Conservation (phyloP, 1,140 invertebrate species). For the Copidosoma floridanum region DNA sequence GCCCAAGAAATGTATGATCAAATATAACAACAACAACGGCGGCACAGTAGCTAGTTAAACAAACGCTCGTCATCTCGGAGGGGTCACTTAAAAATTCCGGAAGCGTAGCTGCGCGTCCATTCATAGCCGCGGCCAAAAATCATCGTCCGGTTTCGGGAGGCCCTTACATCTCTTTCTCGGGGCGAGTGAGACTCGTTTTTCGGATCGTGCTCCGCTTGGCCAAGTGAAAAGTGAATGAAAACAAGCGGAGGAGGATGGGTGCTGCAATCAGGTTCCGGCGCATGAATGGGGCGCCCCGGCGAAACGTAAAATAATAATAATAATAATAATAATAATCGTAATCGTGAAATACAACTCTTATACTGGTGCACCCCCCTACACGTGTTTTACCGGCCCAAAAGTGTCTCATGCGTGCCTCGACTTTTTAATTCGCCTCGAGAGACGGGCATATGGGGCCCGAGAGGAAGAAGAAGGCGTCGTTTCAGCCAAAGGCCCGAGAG, state of each 20-base stretch:
- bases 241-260: background rate
- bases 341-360: no score
- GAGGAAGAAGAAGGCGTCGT: background rate
- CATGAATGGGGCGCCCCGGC: constrained; percentile 5
- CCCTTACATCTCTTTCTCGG: background rate
- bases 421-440: constrained; percentile 3
- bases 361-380: no score
- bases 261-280: constrained; percentile 3
- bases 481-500: constrained; percentile 7
- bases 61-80: no score
- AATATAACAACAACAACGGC: no score
- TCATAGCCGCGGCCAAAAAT: constrained; percentile 3
- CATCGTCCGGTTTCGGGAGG: background rate
- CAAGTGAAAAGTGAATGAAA: constrained; percentile 8
- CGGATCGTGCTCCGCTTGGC: background rate
- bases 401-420: constrained; percentile 10
- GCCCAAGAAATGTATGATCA: no score
- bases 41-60: no score
- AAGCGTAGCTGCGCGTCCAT: constrained; percentile 11
- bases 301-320: background rate
- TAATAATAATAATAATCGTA: no score
- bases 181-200: background rate
- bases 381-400: background rate
- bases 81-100: constrained; percentile 11
- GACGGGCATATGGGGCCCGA: no score